Evolutionary conservation across 1,140 invertebrate species (phyloP).

Genomic region (Polyergus mexicanus): DNA sequence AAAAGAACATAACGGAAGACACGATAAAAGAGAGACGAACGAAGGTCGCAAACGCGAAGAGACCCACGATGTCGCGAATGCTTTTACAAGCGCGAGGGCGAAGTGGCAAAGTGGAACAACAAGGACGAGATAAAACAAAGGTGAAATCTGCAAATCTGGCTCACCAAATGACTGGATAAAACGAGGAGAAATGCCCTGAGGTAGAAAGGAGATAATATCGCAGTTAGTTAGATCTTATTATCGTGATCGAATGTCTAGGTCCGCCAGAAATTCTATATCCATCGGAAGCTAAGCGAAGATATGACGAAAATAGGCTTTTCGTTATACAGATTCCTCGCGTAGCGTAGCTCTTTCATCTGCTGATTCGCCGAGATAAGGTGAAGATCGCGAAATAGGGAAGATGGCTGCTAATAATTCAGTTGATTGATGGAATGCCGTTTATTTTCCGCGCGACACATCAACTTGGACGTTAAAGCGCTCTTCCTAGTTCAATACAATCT

Average conservation of each 20-base stretch:
- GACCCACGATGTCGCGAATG: not conserved
- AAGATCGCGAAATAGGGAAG: not conserved
- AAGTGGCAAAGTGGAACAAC: constrained; percentile 18
- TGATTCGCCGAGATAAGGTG: not conserved
- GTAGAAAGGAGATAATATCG: constrained; percentile 37
- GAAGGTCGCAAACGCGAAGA: constrained; percentile 7
- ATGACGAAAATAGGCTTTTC: not conserved
- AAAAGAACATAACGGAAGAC: constrained; percentile 31
- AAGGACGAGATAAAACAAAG: not conserved
- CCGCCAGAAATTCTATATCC: not conserved
- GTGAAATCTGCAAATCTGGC: not conserved
- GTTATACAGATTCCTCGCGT: not conserved
- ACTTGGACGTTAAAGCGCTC: not conserved
- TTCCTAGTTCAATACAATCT: constrained; percentile 73
- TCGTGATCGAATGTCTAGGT: not conserved
- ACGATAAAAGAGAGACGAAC: not conserved
- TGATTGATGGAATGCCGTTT: constrained; percentile 26
- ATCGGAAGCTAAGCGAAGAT: not conserved
- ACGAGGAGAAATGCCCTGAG: constrained; percentile 7
- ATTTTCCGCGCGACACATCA: not conserved
- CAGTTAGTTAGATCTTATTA: constrained; percentile 43
- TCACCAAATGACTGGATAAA: not conserved
- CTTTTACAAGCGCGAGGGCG: constrained; percentile 12
- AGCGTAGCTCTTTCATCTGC: not conserved
- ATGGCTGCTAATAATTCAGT: not conserved